phyloP scores from a whole-genome alignment of 2,888 invertebrate genomes.

The Petrophora chlorosata region DNA sequence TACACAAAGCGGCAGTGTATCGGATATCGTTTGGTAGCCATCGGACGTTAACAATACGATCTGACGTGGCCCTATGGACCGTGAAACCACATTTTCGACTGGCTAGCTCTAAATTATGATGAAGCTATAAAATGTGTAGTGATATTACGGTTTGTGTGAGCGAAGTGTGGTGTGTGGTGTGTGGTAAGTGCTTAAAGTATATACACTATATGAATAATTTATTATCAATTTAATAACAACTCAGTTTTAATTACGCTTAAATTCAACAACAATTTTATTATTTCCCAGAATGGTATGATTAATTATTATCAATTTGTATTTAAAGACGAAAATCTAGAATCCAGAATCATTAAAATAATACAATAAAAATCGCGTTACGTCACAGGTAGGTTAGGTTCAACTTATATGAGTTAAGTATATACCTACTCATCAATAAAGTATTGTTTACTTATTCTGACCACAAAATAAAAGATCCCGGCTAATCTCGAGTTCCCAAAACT shows the following conservation, averaged over 20 bases:
- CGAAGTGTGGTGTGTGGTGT: no score
- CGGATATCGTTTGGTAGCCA: constrained; percentile 55
- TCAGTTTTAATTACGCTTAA: no score
- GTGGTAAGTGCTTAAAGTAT: no score
- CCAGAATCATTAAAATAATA: no score
- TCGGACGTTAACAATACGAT: constrained; percentile 49
- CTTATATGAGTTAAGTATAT: not conserved
- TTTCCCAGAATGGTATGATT: no score
- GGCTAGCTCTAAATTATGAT: constrained; percentile 31
- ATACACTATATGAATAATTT: no score
- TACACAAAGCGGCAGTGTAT: constrained; percentile 59
- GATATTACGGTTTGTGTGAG: not conserved
- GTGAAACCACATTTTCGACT: constrained; percentile 59
- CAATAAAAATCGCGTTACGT: not conserved
- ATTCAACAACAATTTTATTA: no score
- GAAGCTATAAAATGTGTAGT: constrained; percentile 3
- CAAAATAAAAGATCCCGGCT: not conserved
- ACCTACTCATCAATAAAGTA: not conserved
- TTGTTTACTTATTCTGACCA: not conserved
- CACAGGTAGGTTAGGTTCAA: not conserved
- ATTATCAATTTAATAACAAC: no score
- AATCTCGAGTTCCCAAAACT: constrained; percentile 22
- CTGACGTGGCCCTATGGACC: constrained; percentile 62
- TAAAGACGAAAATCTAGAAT: no score
- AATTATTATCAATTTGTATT: no score